A percentile compares a stretch with the other conserved stretches of the same genome.
These are phyloP conservation scores for Ophioderma brevispina DNA, from an alignment of 35 echinoderm and acorn worm species.

Conservation along the genomic window DNA sequence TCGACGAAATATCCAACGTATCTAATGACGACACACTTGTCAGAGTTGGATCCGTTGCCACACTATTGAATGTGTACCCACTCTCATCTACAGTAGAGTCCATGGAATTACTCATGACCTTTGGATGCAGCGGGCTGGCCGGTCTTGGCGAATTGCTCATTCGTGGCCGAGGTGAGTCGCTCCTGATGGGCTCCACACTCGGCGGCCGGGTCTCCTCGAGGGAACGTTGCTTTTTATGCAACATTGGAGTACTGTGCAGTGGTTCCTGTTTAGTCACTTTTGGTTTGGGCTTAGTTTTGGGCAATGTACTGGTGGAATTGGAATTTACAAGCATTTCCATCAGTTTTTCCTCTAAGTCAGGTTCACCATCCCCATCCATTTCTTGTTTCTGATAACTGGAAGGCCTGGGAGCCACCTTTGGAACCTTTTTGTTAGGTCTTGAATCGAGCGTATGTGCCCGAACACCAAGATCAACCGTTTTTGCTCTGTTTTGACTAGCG, in stretches of 20 bases:
- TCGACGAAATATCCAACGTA: conserved; percentile 55
- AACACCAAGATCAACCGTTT: background rate
- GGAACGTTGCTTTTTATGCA: background rate
- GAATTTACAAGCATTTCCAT: conserved; percentile 38
- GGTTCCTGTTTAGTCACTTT: background rate
- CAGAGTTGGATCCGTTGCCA: conserved; percentile 19
- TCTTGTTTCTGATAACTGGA: conserved; percentile 57
- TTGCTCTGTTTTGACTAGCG: conserved; percentile 8
- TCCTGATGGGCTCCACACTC: background rate
- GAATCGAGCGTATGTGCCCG: conserved; percentile 32
- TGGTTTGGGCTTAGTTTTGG: background rate
- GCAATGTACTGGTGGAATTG: background rate
- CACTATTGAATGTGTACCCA: conserved; percentile 24
- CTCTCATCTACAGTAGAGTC: conserved; percentile 59
- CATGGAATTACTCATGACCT: conserved; percentile 30
- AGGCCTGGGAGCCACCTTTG: background rate
- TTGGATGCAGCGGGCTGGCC: conserved; percentile 7
- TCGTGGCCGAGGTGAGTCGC: background rate
- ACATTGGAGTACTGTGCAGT: background rate
- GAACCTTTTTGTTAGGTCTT: background rate
- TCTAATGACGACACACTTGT: conserved; percentile 69
- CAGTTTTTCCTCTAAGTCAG: conserved; percentile 50
- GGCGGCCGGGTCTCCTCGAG: background rate
- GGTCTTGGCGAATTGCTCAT: conserved; percentile 19
- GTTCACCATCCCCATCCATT: conserved; percentile 36